Evolutionary conservation across 2,797 vertebrate species (phyloP), one percentile per base, ranked within the genome.

Genomic region (Manis crassicaudata): DNA sequence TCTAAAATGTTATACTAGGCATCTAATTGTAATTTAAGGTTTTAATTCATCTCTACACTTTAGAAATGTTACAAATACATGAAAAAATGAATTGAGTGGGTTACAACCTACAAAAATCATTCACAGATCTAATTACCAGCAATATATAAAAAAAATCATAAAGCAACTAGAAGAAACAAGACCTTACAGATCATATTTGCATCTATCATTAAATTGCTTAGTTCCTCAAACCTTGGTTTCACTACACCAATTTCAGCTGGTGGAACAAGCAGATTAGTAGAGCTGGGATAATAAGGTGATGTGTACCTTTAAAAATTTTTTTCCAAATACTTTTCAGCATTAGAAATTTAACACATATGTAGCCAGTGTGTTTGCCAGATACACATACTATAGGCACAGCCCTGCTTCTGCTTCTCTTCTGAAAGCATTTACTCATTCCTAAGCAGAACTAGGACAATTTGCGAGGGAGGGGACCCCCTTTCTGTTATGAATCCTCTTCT

Each of bases 191-290:
- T 76, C 18, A 79, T 65, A 54, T 56, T 68, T 84, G 23, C 76
- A 90, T 81, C 27, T 76, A n/a, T 62, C 52, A 77, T 43, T 54
- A 77, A 95, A 93, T 87, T 56, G 9, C 21, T 95, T 92, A 67
- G 52, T 92, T 77, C 43, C 17, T 29, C 16, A 94, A 92, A 65
- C 5, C 56, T 89, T 91, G 10, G 91, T 63, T 90, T 96, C 29
- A 67, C 25, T 70, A 65, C 75, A 43, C 11, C 7, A 76, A 14
- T 17, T 67, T 86, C 73, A 89, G 20, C 40, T 43, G 60, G 14
- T n/a, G 32, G 65, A 91, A 73, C 1, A 20, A 60, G 18, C 17
- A 83, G n/a, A 58, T 96, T 72, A 88, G 12, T 29, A 21, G 60
- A 88, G 6, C 29, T 80, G 14, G 56, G 4, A 40, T 68, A 94